These are phyloP conservation scores for Hydrotaea cyrtoneurina DNA, from an alignment of 2,888 invertebrate genomes.

Conservation along the genomic window DNA sequence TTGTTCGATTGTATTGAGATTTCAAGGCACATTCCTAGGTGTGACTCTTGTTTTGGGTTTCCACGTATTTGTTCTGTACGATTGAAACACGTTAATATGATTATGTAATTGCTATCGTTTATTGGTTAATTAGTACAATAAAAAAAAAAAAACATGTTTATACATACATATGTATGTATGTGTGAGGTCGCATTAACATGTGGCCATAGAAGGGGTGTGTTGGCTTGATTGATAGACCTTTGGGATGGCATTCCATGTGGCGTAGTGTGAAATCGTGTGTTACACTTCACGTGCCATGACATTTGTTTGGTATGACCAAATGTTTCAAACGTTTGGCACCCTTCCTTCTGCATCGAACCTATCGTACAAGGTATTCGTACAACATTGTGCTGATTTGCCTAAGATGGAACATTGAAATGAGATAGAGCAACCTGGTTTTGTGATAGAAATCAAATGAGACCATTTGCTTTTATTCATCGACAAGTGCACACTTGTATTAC, in stretches of 20 bases:
- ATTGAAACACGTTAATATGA: slow-evolving; percentile 17
- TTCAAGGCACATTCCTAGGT: slow-evolving; percentile 52
- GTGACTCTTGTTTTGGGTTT: neutral
- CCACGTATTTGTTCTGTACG: slow-evolving; percentile 17
- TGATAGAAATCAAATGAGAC: too few species aligned
- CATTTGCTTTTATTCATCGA: too few species aligned
- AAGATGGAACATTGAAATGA: neutral
- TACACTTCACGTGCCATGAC: neutral
- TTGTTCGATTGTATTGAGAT: slow-evolving; percentile 9
- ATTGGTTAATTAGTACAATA: slow-evolving; percentile 43
- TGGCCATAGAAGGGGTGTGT: neutral
- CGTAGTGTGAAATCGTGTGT: neutral
- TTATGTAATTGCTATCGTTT: slow-evolving; percentile 36
- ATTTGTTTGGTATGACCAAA: neutral
- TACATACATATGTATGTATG: neutral
- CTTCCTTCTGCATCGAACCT: too few species aligned
- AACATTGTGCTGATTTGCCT: neutral
- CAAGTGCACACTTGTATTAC: too few species aligned
- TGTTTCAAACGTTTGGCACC: neutral
- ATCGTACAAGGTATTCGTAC: neutral
- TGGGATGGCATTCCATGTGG: neutral
- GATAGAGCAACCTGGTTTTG: too few species aligned
- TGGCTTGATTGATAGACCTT: neutral
- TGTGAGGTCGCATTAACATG: neutral
- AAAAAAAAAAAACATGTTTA: too few species aligned